Evolutionary conservation across 2,797 vertebrate genomes (phyloP), one percentile per base, ranked within the genome.

Genomic region (Danionella dracula): DNA sequence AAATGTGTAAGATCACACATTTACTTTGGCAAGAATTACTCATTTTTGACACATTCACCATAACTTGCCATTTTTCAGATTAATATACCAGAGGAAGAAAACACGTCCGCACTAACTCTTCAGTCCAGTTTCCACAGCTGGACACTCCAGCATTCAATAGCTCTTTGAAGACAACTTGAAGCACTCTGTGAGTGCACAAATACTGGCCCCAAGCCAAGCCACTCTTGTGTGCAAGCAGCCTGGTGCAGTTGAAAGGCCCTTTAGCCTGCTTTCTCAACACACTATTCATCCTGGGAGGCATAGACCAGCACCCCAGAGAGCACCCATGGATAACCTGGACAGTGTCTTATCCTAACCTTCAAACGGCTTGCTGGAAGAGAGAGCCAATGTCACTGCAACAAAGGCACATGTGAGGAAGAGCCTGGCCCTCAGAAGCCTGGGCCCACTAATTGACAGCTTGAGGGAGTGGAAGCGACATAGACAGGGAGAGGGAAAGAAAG

Each of bases 361-460:
- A 89, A 87, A 87, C 80, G 71, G 37, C 1, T 68, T 71, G 65
- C 70, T 62, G 61, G 64, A 70, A 70, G 66, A 65, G 67, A 57
- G 64, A 79, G 81, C 68, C 56, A 77, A 67, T 76, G 76, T 79
- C 69, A 67, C 54, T 20, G 79, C 81, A 83, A 86, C 86, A 87
- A 89, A 88, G 85, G 75, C 78, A 78, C 59, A 72, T 84, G 81
- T 83, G 84, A 86, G 81, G 76, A 80, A 85, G 76, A 83, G 76
- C 73, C 70, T 75, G 81, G 80, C 78, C 81, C 83, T 84, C 64
- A 65, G 80, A 82, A 81, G 84, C 70, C 72, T 66, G 5, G 69
- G 63, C 79, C 82, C 78, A 75, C 86, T 90, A 89, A 90, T 89
- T 90, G 86, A 89, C 62, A 75, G 81, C 86, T 85, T 80, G 79